phyloP scores from a whole-genome alignment of 2,888 invertebrate genomes.

The Phaedon cochleariae region DNA sequence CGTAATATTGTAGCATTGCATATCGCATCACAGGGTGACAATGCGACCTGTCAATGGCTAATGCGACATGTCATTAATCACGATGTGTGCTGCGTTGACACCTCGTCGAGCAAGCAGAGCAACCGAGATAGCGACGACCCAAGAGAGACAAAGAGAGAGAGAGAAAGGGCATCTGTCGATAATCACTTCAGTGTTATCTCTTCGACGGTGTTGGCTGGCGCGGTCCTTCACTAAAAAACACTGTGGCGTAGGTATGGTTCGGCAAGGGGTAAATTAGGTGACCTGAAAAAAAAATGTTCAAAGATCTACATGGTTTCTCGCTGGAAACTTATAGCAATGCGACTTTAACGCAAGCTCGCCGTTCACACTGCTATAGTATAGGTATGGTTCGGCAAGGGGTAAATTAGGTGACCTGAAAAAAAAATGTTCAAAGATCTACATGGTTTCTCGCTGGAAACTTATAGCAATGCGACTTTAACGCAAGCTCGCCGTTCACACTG shows the following conservation, averaged over 20 bases:
- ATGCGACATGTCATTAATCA: conserved; percentile 61
- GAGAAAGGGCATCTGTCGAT: conserved; percentile 56
- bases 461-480: too few relatives aligned
- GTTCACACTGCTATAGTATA: not conserved
- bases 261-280: not conserved
- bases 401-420: too few relatives aligned
- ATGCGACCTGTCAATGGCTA: conserved; percentile 60
- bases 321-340: too few relatives aligned
- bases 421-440: too few relatives aligned
- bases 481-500: too few relatives aligned
- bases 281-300: too few relatives aligned
- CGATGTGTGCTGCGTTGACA: conserved; percentile 52
- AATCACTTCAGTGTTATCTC: conserved; percentile 59
- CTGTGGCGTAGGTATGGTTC: not conserved
- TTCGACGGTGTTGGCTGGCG: conserved; percentile 42
- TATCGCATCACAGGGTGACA: conserved; percentile 49
- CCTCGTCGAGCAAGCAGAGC: conserved; percentile 48
- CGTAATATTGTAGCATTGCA: not conserved
- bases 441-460: too few relatives aligned
- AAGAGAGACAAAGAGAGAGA: conserved; percentile 11
- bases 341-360: too few relatives aligned
- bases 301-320: too few relatives aligned
- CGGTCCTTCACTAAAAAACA: conserved; percentile 28
- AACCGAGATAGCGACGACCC: conserved; percentile 49
- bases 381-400: not conserved